Base-by-base conservation (phyloP, 2,113 vertebrate genomes). In the Saguinus imperator region DNA sequence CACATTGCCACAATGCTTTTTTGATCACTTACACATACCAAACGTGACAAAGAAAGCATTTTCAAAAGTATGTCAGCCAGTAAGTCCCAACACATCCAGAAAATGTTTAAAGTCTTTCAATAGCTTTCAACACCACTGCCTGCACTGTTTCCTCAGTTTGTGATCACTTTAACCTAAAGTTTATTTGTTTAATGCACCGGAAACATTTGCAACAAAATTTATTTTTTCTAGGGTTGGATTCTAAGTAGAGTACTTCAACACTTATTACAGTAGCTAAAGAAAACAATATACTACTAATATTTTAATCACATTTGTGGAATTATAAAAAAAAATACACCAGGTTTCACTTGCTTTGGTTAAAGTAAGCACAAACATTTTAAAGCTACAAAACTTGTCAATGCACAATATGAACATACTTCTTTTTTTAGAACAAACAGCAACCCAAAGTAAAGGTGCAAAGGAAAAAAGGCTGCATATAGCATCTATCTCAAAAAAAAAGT, bases 41-140 rank as follows among this genome's bases (percentile, higher is more conserved):
- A 98, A 97, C 94, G 93, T 88, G 77, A 98, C 97, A 97, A 97
- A 97, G 95, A 98, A 98, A 98, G 98, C 98, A 97, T 97, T 90
- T 97, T 96, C 97, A 94, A 95, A 97, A 97, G 80, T 92, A 94
- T 82, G 52, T 97, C 96, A 98, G 97, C 96, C 96, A 96, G 8
- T 92, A 98, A 96, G 85, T 96, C 90, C 97, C 96, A 97, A 97
- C 55, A 97, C 68, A 97, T 93, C 82, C 97, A 97, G 94, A 94
- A 94, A 96, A 97, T 91, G 18, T 93, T 21, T 70, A 45, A 2
- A 70, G 94, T 80, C 91, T 92, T 97, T 79, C 81, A 61, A 21
- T 9, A 97, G 50, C 16, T 92, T 97, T 90, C 27, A 87, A n/a
- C 82, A 76, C 87, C 93, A 94, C 86, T 45, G 73, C 97, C 81